These are phyloP conservation scores for Bathynomus jamesi DNA, from an alignment of 1,140 invertebrate genomes.

Conservation along the genomic window DNA sequence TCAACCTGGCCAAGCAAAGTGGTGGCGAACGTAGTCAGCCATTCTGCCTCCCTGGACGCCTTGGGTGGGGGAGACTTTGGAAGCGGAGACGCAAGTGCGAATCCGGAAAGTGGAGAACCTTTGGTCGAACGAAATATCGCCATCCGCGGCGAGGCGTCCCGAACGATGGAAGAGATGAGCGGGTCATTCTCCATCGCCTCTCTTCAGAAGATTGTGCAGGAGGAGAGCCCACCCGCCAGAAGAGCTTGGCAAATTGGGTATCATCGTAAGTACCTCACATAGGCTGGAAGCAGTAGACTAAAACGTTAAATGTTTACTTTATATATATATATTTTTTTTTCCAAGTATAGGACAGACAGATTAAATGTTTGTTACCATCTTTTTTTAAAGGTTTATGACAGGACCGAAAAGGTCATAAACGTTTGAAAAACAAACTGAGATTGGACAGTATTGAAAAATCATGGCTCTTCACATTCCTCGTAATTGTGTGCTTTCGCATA, in stretches of 20 bases:
- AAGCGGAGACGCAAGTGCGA: neutral
- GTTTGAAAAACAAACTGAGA: too few species aligned
- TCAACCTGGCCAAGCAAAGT: neutral
- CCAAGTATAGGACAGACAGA: too few species aligned
- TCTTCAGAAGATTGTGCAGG: slow-evolving; percentile 14
- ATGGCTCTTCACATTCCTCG: too few species aligned
- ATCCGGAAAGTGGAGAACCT: neutral
- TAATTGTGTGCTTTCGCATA: too few species aligned
- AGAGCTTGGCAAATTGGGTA: slow-evolving; percentile 16
- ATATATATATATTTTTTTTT: too few species aligned
- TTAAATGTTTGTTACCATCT: too few species aligned
- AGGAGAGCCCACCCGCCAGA: slow-evolving; percentile 4
- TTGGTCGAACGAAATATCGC: neutral
- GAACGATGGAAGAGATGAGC: neutral
- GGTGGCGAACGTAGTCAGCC: neutral
- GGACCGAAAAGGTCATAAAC: too few species aligned
- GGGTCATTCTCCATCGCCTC: slow-evolving; percentile 8
- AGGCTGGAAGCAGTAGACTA: too few species aligned
- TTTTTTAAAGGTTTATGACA: too few species aligned
- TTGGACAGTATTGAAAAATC: too few species aligned
- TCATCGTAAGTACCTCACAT: slow-evolving; percentile 21
- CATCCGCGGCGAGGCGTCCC: neutral
- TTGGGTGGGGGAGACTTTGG: neutral
- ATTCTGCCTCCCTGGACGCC: neutral
- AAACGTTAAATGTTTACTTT: too few species aligned